Percentiles rank a stretch among this genome's conserved stretches.
Conservation (phyloP, 2,888 invertebrate species). For the Watsonalla cultraria region DNA sequence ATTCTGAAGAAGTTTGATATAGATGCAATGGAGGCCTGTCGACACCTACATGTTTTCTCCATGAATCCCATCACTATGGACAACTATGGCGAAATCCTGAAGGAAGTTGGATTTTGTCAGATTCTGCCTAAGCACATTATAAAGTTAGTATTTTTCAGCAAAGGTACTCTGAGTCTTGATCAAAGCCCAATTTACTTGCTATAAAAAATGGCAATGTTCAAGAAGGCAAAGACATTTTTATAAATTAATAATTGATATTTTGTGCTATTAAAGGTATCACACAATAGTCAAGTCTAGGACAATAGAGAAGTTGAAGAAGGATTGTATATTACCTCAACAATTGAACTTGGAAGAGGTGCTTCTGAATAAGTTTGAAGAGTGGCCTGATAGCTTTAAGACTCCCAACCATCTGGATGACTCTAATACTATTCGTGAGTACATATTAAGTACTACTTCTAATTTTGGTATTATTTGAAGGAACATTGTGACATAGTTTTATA, state of each 20-base stretch:
- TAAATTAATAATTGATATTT: neutral
- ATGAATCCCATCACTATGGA: slow-evolving; percentile 76
- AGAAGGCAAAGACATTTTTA: too few species aligned
- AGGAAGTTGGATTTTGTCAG: slow-evolving; percentile 79
- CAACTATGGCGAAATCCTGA: slow-evolving; percentile 80
- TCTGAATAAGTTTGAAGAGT: slow-evolving; percentile 44
- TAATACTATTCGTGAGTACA: slow-evolving; percentile 53
- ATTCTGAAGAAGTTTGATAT: slow-evolving; percentile 66
- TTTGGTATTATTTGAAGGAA: too few species aligned
- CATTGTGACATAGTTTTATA: too few species aligned
- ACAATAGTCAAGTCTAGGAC: slow-evolving; percentile 56
- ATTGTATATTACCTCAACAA: slow-evolving; percentile 43
- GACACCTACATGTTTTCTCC: slow-evolving; percentile 76
- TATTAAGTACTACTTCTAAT: neutral
- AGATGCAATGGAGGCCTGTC: slow-evolving; percentile 69
- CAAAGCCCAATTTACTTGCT: neutral
- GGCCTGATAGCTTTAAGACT: slow-evolving; percentile 44
- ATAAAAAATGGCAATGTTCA: neutral
- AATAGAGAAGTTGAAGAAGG: slow-evolving; percentile 51
- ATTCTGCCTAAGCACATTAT: slow-evolving; percentile 61
- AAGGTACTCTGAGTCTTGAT: too few species aligned
- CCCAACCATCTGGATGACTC: slow-evolving; percentile 43
- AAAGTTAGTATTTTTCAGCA: slow-evolving; percentile 33
- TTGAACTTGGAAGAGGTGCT: slow-evolving; percentile 49
- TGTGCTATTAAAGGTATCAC: slow-evolving; percentile 52